Evolutionary conservation across 2,797 vertebrate genomes (phyloP), one percentile per base, ranked within the genome.

Genomic region (Pangasius larnaudii): DNA sequence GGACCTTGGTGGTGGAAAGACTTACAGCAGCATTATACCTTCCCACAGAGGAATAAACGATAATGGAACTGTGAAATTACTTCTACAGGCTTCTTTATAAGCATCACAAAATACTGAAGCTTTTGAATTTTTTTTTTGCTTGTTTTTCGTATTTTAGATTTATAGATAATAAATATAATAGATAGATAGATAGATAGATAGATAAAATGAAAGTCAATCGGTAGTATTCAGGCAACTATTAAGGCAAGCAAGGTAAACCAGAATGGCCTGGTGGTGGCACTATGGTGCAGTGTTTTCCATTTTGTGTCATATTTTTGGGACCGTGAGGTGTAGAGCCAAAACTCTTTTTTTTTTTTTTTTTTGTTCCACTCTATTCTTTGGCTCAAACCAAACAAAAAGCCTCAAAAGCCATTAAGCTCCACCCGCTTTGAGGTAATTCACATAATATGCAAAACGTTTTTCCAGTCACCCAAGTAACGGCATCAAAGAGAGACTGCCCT

Each of bases 1-100:
- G 27, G 75, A 42, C 79, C 79, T 81, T 81, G 36, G 79, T 61
- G 56, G 56, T 42, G 10, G 56, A 14, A 36, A 39, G 36, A 61
- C 56, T 81, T 39, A n/a, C 79, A 42, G 53, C 33, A 81, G 22
- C 36, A 27, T 61, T 81, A 81, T 81, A 42, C 19, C 79, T 81
- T 56, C 22, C 33, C 79, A 42, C 56, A 39, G 79, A 81, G 79
- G 56, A 81, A 61, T 81, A n/a, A 16, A 39, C 24, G 5, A 61
- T 39, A 81, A 61, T 81, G 19, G 33, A 80, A 13, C 78, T 11
- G 53, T 59, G 33, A 80, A 59, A 80, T 80, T 24, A 59, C 78
- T 80, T 59, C 53, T 13, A 59, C 53, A 24, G 53, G 33, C 49
- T 74, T 56, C 51, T 79, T 58, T 56, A 10, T 9, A 33, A 33